Base-by-base conservation (phyloP, 2,888 invertebrate species). In the Melieria omissa region DNA sequence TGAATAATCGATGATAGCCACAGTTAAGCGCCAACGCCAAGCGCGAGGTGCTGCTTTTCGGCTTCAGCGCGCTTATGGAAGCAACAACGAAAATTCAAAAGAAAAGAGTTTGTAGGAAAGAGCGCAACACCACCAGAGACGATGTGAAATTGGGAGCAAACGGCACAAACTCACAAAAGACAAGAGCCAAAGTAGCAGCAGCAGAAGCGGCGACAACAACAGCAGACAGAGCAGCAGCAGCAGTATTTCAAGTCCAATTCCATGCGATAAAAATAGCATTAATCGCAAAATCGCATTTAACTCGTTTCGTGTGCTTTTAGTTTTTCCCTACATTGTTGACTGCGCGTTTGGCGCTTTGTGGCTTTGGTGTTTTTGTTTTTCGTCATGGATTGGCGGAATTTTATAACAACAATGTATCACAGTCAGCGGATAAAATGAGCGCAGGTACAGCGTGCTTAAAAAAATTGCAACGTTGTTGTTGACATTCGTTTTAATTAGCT, bases 251-350 rank as follows among this genome's bases (percentile, higher is more conserved):
- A 74, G 47, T 72, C 60, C 74, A 57, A 70, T 67, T 72, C 61
- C 72, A 64, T 29, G 68, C 68, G 68, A 71, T 73, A 80, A 78
- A 73, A 73, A 78, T 73, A 76, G 75, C 74, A 81, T 84, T 80
- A 79, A 80, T 52, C 79, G 79, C 78, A 79, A 80, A 80, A 79
- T 78, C 79, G 80, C 78, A 80, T 84, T 73, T 81, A 83, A 77
- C 79, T 79, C 77, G 81, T 81, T 83, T 82, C 79, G 3, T 57
- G 14, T 41, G 57, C 49, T 55, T 58, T 29, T 69, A 4, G 29
- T 49, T 41, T 45, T 47, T 66, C 42, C 9, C 6, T 29, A 49
- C 12, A 12, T 52, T 8, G 52, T 52, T 52, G 52, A 29, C 14
- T 60, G 44, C 54, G 52, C 9, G 29, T 7, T 14, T 5, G 29